A percentile compares a stretch with the other conserved stretches of the same genome.
phyloP scores from a whole-genome alignment of 2,113 vertebrate species.

The Pseudois nayaur region DNA sequence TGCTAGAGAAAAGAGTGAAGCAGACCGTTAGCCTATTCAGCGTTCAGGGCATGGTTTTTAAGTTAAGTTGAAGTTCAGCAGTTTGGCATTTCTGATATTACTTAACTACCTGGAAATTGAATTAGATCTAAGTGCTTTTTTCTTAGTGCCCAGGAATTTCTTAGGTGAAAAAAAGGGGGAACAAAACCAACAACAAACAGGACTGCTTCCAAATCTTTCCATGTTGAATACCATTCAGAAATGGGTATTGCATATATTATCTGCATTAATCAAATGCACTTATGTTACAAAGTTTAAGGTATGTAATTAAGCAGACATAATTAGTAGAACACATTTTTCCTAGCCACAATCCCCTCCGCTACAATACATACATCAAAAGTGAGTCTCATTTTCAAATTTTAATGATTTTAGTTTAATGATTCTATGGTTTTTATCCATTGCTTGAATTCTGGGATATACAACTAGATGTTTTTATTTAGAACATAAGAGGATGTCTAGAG shows the following conservation, averaged over 20 bases:
- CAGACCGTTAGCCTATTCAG: neutral
- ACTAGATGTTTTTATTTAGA: neutral
- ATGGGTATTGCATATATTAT: neutral
- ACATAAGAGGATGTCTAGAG: neutral
- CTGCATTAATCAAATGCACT: neutral
- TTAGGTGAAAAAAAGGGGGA: neutral
- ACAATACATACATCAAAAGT: neutral
- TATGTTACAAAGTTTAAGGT: neutral
- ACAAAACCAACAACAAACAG: neutral
- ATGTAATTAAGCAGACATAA: neutral
- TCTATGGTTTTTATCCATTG: neutral
- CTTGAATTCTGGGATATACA: neutral
- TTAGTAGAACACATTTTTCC: neutral
- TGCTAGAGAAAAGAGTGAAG: neutral
- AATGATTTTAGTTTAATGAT: neutral
- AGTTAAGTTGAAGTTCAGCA: slow-evolving; percentile 24
- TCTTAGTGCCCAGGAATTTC: neutral
- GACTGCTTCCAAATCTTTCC: neutral
- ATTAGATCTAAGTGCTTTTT: slow-evolving; percentile 43
- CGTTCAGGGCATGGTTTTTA: slow-evolving; percentile 32
- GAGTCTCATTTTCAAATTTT: neutral
- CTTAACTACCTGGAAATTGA: slow-evolving; percentile 49
- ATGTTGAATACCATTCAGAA: neutral
- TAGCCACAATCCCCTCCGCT: neutral
- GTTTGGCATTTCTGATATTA: slow-evolving; percentile 51